phyloP scores from a whole-genome alignment of 2,888 invertebrate genomes.

The Pimpla rufipes region DNA sequence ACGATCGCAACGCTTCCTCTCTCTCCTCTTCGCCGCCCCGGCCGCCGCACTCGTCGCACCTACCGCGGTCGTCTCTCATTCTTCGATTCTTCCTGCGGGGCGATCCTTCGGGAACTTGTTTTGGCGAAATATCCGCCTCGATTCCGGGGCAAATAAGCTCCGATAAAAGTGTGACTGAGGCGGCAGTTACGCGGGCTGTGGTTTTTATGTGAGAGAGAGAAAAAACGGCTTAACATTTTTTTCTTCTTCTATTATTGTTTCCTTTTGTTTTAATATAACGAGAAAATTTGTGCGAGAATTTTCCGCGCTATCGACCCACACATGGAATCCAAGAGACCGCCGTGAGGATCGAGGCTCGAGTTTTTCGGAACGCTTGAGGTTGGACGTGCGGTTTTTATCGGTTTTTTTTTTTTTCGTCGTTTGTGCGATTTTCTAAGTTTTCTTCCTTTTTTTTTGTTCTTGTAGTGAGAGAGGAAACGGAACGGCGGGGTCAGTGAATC shows the following conservation, averaged over 20 bases:
- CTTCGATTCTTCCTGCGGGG: slow-evolving; percentile 21
- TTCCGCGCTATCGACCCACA: neutral
- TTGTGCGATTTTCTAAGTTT: slow-evolving; percentile 14
- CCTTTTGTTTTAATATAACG: neutral
- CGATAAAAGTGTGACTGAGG: no score
- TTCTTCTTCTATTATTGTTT: slow-evolving; percentile 11
- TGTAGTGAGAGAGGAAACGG: neutral
- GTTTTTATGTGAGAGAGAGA: no score
- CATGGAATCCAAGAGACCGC: slow-evolving; percentile 27
- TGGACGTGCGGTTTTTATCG: neutral
- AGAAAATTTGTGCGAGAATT: neutral
- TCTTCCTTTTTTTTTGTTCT: neutral
- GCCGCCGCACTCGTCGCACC: neutral
- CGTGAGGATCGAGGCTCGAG: slow-evolving; percentile 21
- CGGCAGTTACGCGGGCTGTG: no score
- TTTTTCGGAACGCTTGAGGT: neutral
- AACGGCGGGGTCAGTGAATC: neutral
- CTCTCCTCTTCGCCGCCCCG: slow-evolving; percentile 31
- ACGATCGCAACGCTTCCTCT: slow-evolving; percentile 35
- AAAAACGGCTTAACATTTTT: neutral
- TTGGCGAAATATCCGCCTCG: neutral
- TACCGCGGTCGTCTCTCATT: slow-evolving; percentile 4
- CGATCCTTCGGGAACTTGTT: neutral
- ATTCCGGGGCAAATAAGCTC: no score
- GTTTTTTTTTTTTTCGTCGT: neutral